Evolutionary conservation across 2,113 vertebrate genomes (phyloP), one percentile per base, ranked within the genome.

Genomic region (Ammodytes dubius): DNA sequence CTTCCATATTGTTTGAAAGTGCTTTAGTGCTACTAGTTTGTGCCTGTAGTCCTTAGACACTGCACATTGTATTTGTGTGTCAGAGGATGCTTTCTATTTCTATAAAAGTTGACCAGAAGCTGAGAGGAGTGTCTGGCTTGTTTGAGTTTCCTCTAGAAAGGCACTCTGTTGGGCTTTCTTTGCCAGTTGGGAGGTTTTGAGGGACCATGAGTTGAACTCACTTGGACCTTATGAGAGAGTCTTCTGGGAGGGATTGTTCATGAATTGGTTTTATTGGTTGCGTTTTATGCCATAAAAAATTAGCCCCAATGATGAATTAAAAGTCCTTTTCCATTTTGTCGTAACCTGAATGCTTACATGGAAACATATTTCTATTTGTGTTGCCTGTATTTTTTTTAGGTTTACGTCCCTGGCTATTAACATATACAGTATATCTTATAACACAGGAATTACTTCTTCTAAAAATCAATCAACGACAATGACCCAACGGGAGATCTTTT

Each of bases 401-500:
- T 53, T 71, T 17, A 70, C n/a, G 8, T 56, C 47, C 46, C 12
- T 66, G 35, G 45, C 12, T 46, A 45, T 63, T 63, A 56, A 43
- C 40, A 6, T 9, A 27, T 27, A 27, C 27, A 27, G 27, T 27
- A 27, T 27, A 27, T 70, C n/a, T 50, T 58, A 6, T 45, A 58
- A 40, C 6, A 39, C 12, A 39, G 45, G 50, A 68, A 57, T 64
- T 43, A 73, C 19, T 35, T 4, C 8, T 43, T 6, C 46, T 27
- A 27, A 27, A 46, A 42, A 67, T 57, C 35, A 54, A 58, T 74
- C 54, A 79, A 15, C 68, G 42, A 6, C 15, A 42, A 27, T 10
- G 17, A 70, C 79, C 58, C 64, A 69, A 42, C 5, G 40, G 64
- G 49, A 70, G 69, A 74, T 74, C 52, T 81, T 27, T 64, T 27